These are phyloP conservation scores for Sinosuthora webbiana DNA, from an alignment of 2,113 vertebrate species.

Conservation along the genomic window DNA sequence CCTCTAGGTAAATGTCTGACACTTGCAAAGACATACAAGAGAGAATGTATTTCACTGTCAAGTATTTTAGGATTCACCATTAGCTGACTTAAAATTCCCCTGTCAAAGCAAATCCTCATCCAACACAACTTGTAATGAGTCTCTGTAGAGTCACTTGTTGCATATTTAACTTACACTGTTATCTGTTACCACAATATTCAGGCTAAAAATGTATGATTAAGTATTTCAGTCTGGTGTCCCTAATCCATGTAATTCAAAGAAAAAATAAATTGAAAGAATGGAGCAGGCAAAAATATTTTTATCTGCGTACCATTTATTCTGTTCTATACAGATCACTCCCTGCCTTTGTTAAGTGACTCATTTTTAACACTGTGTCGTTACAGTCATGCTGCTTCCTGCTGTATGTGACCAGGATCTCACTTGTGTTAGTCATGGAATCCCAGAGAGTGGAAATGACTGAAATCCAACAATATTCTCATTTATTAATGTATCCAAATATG, in stretches of 20 bases:
- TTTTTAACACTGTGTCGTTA: conserved; percentile 22
- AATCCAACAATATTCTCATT: neutral
- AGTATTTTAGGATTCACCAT: neutral
- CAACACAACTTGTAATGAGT: neutral
- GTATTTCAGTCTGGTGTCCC: neutral
- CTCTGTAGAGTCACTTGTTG: neutral
- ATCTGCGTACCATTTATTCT: neutral
- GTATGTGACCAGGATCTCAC: neutral
- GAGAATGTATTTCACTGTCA: neutral
- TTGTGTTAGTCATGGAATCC: conserved; percentile 22
- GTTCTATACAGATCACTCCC: neutral
- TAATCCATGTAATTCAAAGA: neutral
- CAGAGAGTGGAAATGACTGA: neutral
- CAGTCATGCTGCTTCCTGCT: conserved; percentile 2
- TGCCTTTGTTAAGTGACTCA: conserved; percentile 33
- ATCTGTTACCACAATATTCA: neutral
- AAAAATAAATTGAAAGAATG: neutral
- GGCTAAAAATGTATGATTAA: neutral
- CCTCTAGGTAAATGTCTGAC: neutral
- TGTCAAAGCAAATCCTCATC: neutral
- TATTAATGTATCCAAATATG: neutral
- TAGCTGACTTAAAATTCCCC: neutral
- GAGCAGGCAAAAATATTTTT: conserved; percentile 5
- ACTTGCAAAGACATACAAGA: neutral
- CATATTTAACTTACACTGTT: neutral